Percentiles rank a stretch among this genome's conserved stretches.
phyloP scores from a whole-genome alignment of 2,797 vertebrate genomes.

The Limnodromus scolopaceus region DNA sequence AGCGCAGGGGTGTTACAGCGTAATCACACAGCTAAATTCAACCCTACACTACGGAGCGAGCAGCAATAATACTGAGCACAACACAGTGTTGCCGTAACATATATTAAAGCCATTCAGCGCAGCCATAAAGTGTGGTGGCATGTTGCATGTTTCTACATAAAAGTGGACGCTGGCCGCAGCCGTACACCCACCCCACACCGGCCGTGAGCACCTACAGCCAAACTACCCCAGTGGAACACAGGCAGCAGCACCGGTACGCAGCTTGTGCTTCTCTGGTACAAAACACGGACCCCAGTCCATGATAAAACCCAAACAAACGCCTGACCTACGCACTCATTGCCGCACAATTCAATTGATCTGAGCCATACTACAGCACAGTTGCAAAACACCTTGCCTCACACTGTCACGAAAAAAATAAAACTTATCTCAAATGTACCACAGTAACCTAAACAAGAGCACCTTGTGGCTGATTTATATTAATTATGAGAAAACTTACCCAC shows the following conservation, averaged over 20 bases:
- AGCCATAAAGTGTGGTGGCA: not conserved
- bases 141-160: not conserved
- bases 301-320: not conserved
- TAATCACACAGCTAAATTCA: constrained; percentile 9
- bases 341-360: not conserved
- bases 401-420: not conserved
- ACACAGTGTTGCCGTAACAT: not conserved
- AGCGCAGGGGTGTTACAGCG: not conserved
- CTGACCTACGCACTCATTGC: not conserved
- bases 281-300: rapidly evolving
- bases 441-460: not conserved
- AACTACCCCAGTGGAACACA: rapidly evolving
- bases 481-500: not conserved
- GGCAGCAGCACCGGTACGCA: rapidly evolving
- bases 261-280: not conserved
- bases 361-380: not conserved
- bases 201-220: not conserved
- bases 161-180: not conserved
- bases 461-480: not conserved
- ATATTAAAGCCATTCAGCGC: not conserved
- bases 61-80: not conserved
- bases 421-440: not conserved
- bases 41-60: not conserved
- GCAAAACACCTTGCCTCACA: not conserved
- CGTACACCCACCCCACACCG: not conserved